Percentiles rank a stretch among this genome's conserved stretches.
Conservation (phyloP, 2,888 invertebrate genomes). For the Erebia epiphron region DNA sequence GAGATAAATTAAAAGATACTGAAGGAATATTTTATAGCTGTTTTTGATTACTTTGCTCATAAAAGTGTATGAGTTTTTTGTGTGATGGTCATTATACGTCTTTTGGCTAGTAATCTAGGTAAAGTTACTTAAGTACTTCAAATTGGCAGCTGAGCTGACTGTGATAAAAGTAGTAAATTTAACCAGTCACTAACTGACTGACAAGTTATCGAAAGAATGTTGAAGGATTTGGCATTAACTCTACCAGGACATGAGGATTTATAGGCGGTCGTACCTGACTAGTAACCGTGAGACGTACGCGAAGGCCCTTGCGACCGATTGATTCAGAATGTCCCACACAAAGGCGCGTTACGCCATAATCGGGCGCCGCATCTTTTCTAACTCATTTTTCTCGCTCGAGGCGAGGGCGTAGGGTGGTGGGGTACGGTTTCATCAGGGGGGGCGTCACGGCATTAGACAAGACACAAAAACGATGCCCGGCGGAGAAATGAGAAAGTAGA, state of each 20-base stretch:
- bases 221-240: conserved; percentile 24
- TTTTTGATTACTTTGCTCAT: too few relatives aligned
- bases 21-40: too few relatives aligned
- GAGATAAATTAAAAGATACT: too few relatives aligned
- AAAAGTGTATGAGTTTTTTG: too few relatives aligned
- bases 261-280: conserved; percentile 52
- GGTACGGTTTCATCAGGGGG: conserved; percentile 68
- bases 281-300: conserved; percentile 55
- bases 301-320: conserved; percentile 63
- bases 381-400: conserved; percentile 82
- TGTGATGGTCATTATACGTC: too few relatives aligned
- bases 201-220: conserved; percentile 28
- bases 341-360: conserved; percentile 78
- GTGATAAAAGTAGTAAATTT: neutral
- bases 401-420: conserved; percentile 52
- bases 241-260: conserved; percentile 53
- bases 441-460: conserved; percentile 82
- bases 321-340: conserved; percentile 75
- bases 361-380: conserved; percentile 82
- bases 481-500: conserved; percentile 73
- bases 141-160: neutral
- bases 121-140: neutral
- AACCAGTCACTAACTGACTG: neutral
- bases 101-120: neutral
- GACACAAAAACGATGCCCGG: conserved; percentile 79